Conservation (phyloP, 2,797 vertebrate species). For the Mus minutoides region DNA sequence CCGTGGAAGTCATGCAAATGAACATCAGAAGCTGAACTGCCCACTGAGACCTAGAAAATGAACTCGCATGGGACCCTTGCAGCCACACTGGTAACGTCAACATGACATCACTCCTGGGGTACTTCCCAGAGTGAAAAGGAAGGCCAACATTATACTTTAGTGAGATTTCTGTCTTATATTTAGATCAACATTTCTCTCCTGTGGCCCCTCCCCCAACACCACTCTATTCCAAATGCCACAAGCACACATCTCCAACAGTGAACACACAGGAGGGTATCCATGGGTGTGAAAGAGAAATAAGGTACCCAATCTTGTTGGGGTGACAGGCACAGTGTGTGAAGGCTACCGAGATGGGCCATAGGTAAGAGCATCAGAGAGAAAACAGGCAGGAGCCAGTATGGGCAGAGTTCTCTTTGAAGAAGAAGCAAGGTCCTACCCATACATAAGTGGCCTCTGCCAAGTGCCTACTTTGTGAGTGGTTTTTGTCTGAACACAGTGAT, state of each 20-base stretch:
- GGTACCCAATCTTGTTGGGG: not conserved
- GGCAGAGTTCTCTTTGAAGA: not conserved
- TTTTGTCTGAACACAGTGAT: constrained; percentile 58
- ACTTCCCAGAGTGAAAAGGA: not conserved
- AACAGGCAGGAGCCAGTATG: not conserved
- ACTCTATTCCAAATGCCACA: not conserved
- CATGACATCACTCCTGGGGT: not conserved
- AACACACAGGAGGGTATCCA: not conserved
- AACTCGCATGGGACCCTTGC: not conserved
- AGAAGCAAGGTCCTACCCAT: not conserved
- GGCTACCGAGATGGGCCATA: not conserved
- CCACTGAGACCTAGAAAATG: not conserved
- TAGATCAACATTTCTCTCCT: not conserved
- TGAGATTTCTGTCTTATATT: not conserved
- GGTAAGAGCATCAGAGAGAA: not conserved
- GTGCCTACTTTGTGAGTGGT: not conserved
- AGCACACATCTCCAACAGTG: not conserved
- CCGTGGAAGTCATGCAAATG: not conserved
- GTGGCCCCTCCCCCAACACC: not conserved
- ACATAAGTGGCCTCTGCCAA: constrained; percentile 14
- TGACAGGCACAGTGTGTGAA: not conserved
- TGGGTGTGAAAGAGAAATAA: not conserved
- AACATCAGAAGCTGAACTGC: not conserved
- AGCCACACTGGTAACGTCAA: not conserved
- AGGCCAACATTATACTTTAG: not conserved